Base-by-base conservation (phyloP, 2,888 invertebrate species). In the Pasiphila rectangulata region DNA sequence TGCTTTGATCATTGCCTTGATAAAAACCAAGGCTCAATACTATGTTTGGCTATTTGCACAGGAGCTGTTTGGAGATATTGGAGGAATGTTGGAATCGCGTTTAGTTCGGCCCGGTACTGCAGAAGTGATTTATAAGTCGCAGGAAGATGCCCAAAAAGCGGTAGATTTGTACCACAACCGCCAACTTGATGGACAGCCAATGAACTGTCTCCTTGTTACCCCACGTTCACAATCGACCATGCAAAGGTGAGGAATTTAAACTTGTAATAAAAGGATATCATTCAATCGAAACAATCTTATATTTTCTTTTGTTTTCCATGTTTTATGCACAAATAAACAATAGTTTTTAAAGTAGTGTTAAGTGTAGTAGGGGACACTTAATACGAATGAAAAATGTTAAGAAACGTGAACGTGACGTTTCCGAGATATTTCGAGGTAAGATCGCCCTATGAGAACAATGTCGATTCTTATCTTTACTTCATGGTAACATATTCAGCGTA, bases 31-130 rank as follows among this genome's bases (percentile, higher is more conserved):
- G 24, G 5, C 10, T 12, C 1, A 7, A 12, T 10, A 10, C 7
- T 10, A 30, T 29, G 7, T n/a, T 9, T 12, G 12, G 29, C 1
- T 39, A 43, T 36, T 42, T 43, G 72, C 79, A 17, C 60, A 96
- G 95, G 98, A 98, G 80, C 86, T 98, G 32, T 98, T 98, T 88
- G 96, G 96, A 68, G 97, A 97, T 72, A 94, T 98, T 51, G 98
- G 98, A 0, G 94, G 95, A 32, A 90, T 98, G 71, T 84, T 95
- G 44, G 94, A 94, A 56, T 96, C 96, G 0, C 92, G 95, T 61
- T 88, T 98, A 61, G 94, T 96, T 7, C 92, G 96, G 30, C 94
- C 95, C 0, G 98, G 98, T 0, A 94, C 94, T 1, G 98, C 97
- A 0, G 97, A 98, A 85, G 97, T 98, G 1, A 95, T 97, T 59